These are phyloP conservation scores for Ichneumon xanthorius DNA, from an alignment of 2,888 invertebrate genomes.

Conservation along the genomic window DNA sequence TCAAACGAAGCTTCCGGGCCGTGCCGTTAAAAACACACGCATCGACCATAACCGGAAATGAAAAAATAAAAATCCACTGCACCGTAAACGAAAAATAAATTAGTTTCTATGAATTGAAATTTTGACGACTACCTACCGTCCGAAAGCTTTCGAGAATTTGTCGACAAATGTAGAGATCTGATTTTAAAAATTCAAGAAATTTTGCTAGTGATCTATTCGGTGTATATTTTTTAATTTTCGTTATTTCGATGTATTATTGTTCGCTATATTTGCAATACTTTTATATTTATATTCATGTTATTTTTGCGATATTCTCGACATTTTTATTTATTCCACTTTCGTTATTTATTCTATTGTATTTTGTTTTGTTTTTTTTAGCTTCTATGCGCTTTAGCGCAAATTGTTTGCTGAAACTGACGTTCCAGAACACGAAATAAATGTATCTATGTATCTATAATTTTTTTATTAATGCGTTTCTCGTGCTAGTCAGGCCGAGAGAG, in stretches of 20 bases:
- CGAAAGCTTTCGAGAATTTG: neutral
- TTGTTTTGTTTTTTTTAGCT: too few species aligned
- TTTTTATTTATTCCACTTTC: too few species aligned
- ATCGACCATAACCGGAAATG: neutral
- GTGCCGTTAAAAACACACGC: neutral
- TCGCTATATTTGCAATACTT: too few species aligned
- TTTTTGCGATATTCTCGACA: too few species aligned
- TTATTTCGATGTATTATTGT: too few species aligned
- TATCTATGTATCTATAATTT: neutral
- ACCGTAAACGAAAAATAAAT: conserved; percentile 8
- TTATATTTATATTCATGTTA: too few species aligned
- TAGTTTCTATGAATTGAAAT: neutral
- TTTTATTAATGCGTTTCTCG: neutral
- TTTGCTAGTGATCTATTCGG: neutral
- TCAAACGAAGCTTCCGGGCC: conserved; percentile 11
- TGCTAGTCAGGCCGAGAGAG: neutral
- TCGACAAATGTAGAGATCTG: neutral
- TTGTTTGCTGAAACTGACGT: too few species aligned
- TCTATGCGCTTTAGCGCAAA: too few species aligned
- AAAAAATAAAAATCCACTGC: conserved; percentile 8
- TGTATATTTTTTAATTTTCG: neutral
- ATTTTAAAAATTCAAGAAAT: neutral
- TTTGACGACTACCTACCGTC: neutral
- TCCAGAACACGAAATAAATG: too few species aligned
- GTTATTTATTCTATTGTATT: too few species aligned